Conservation (phyloP, 2,888 invertebrate species). For the Tenthredo mesomela region DNA sequence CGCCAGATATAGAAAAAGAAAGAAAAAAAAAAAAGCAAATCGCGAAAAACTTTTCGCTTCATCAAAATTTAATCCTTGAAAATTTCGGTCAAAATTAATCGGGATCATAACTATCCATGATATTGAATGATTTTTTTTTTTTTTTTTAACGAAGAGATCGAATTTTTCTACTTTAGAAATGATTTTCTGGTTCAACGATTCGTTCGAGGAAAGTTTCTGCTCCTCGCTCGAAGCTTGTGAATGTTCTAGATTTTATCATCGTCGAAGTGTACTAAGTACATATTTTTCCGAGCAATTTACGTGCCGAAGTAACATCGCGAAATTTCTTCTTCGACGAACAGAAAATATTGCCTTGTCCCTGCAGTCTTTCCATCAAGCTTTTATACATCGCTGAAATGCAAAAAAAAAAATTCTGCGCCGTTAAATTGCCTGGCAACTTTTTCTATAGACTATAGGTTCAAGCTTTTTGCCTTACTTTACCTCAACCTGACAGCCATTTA, state of each 20-base stretch:
- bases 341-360: background rate
- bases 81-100: background rate
- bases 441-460: background rate
- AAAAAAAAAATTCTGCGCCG: background rate
- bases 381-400: background rate
- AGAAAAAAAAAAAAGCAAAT: background rate
- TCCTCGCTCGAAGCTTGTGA: background rate
- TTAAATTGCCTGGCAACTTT: constrained; percentile 22
- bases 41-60: background rate
- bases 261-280: background rate
- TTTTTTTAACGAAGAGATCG: background rate
- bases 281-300: constrained; percentile 11
- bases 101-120: background rate
- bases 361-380: background rate
- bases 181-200: background rate
- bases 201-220: background rate
- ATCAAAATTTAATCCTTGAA: background rate
- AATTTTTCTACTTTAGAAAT: background rate
- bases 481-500: background rate
- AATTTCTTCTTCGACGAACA: background rate
- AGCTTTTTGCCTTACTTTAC: background rate
- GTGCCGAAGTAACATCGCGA: background rate
- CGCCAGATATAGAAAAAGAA: background rate
- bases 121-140: background rate
- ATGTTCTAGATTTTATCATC: background rate